phyloP scores from a whole-genome alignment of 2,888 invertebrate species.

The Bhutanitis thaidina region DNA sequence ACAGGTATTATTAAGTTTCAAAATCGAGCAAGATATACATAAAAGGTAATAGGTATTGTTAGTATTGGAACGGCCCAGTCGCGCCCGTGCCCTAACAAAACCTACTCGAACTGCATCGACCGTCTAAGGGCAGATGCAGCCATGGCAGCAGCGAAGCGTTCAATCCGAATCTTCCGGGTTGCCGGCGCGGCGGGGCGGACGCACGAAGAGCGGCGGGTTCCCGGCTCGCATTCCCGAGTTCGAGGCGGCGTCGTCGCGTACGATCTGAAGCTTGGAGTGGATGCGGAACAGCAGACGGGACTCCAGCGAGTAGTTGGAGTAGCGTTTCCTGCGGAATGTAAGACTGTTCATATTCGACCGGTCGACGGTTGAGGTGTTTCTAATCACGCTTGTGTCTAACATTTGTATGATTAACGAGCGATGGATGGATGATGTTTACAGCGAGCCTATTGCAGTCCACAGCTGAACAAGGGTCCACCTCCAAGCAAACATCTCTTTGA shows the following conservation, averaged over 20 bases:
- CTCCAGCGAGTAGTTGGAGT: conserved; percentile 92
- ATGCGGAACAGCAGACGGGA: conserved; percentile 94
- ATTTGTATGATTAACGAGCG: no score
- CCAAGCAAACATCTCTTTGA: no score
- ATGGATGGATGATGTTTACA: no score
- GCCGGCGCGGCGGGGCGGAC: neutral
- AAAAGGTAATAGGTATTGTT: no score
- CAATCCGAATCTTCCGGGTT: neutral
- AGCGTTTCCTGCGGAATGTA: conserved; percentile 85
- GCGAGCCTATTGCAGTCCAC: no score
- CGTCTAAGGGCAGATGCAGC: neutral
- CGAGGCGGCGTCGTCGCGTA: conserved; percentile 21
- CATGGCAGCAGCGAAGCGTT: neutral
- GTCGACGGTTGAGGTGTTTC: no score
- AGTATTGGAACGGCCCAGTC: neutral
- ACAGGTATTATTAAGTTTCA: no score
- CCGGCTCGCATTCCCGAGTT: neutral
- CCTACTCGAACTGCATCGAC: neutral
- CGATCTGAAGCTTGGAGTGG: conserved; percentile 83
- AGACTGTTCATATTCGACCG: no score
- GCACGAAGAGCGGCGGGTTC: neutral
- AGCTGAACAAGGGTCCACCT: no score
- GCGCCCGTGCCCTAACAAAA: neutral
- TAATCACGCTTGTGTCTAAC: no score
- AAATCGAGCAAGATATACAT: no score